A percentile compares a stretch with the other conserved stretches of the same genome.
Conservation (phyloP, 2,797 vertebrate genomes). For the Neostethus bicornis region DNA sequence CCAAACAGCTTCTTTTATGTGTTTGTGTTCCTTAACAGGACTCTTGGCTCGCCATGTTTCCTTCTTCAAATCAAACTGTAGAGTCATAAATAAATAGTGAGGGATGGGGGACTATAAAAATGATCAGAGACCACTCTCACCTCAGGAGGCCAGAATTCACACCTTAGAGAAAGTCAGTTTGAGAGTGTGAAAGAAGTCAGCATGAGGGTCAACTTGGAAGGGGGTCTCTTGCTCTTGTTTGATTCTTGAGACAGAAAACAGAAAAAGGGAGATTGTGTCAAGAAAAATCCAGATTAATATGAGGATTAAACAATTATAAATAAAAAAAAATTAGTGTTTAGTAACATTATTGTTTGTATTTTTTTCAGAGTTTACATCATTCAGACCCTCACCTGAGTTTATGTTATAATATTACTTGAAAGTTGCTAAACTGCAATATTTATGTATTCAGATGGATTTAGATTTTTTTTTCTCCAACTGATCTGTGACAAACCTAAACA, state of each 20-base stretch:
- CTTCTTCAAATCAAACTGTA: slow-evolving; percentile 73
- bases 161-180: slow-evolving; percentile 65
- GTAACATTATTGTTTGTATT: no score
- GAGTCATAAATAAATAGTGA: slow-evolving; percentile 79
- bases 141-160: slow-evolving; percentile 63
- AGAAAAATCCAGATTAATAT: slow-evolving; percentile 16
- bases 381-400: no score
- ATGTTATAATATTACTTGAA: no score
- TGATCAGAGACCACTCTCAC: slow-evolving; percentile 61
- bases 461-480: no score
- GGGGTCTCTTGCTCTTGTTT: slow-evolving; percentile 63
- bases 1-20: slow-evolving; percentile 76
- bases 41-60: slow-evolving; percentile 47
- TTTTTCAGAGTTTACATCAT: no score
- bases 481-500: background rate
- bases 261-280: slow-evolving; percentile 28
- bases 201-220: slow-evolving; percentile 44
- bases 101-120: slow-evolving; percentile 65
- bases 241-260: slow-evolving; percentile 64
- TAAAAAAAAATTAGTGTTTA: no score
- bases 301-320: no score
- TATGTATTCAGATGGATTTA: no score
- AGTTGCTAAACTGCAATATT: no score
- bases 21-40: slow-evolving; percentile 34
- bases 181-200: slow-evolving; percentile 50